Percentiles rank a stretch among this genome's conserved stretches.
Evolutionary conservation across 2,113 vertebrate genomes (phyloP).

Genomic region (Haemorhous mexicanus): DNA sequence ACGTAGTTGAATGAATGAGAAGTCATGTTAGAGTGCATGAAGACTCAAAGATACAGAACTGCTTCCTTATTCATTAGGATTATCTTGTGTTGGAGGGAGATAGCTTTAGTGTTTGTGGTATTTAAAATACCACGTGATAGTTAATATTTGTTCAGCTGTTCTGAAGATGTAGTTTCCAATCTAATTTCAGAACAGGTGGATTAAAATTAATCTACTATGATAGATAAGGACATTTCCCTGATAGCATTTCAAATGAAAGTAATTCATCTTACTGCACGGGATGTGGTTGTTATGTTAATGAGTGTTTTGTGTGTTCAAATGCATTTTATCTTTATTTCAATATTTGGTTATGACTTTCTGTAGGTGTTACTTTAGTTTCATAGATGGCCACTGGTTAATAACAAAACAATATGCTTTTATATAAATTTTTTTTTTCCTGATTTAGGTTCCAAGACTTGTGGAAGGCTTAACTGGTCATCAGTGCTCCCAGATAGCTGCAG

Average conservation of each 20-base stretch:
- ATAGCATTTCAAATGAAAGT: neutral
- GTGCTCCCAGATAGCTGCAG: conserved; percentile 90
- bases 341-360: neutral
- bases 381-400: neutral
- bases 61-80: neutral
- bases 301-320: neutral
- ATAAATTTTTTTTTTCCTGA: neutral
- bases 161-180: neutral
- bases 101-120: neutral
- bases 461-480: conserved; percentile 87
- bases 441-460: conserved; percentile 88
- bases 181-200: neutral
- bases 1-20: neutral
- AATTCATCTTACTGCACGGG: neutral
- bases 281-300: neutral
- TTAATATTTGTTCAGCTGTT: neutral
- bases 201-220: neutral
- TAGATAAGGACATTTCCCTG: neutral
- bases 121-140: neutral
- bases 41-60: neutral
- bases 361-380: neutral
- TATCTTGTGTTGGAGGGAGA: neutral
- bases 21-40: neutral
- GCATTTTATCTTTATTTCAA: neutral
- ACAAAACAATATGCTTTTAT: neutral